A percentile compares a stretch with the other conserved stretches of the same genome.
phyloP scores from a whole-genome alignment of 2,888 invertebrate species.

The Hemithea aestivaria region DNA sequence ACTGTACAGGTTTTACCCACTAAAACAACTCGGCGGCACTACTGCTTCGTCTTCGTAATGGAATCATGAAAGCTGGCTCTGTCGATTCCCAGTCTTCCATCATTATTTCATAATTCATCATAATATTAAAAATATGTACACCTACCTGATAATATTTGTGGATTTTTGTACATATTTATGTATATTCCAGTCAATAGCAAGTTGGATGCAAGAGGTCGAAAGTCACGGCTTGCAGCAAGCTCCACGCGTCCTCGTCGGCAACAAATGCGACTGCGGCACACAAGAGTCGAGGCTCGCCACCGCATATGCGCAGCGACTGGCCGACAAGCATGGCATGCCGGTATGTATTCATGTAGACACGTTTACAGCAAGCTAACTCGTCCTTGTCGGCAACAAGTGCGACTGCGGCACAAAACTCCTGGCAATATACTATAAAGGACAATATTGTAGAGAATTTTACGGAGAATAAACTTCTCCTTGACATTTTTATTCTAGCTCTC shows the following conservation, averaged over 20 bases:
- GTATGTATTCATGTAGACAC: conserved; percentile 62
- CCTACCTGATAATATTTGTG: not conserved
- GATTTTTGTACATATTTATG: no score
- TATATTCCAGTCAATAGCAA: conserved; percentile 76
- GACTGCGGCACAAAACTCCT: conserved; percentile 81
- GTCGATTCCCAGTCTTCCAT: no score
- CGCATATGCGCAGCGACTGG: conserved; percentile 85
- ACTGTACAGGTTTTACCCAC: no score
- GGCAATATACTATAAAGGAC: no score
- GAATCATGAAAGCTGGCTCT: no score
- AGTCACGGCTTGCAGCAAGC: conserved; percentile 81
- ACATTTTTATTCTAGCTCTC: no score
- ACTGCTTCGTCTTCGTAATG: no score
- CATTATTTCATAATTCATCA: no score
- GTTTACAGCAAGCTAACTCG: conserved; percentile 81
- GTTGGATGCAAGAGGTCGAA: conserved; percentile 88
- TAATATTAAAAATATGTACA: not conserved
- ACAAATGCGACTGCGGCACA: conserved; percentile 86
- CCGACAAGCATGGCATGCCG: conserved; percentile 86
- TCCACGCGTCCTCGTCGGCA: conserved; percentile 87
- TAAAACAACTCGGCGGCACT: no score
- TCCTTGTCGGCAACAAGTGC: conserved; percentile 90
- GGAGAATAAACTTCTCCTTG: no score
- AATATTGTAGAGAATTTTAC: no score
- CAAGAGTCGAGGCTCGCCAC: conserved; percentile 81